Evolutionary conservation across 2,888 invertebrate genomes (phyloP).

Genomic region (Embidobia sp.): DNA sequence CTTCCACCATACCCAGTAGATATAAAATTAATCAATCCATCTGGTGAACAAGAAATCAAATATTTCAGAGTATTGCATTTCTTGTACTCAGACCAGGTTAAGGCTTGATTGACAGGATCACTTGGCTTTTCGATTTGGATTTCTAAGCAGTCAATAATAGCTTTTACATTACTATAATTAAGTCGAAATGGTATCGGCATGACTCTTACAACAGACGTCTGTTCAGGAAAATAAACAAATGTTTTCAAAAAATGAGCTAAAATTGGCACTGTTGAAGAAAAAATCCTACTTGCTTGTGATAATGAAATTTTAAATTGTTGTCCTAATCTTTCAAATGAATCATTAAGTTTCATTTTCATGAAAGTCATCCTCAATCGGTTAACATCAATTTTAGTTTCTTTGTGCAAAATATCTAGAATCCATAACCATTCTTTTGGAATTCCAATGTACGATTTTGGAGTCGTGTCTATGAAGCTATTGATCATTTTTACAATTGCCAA

Average conservation of each 20-base stretch:
- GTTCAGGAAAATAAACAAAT: slow-evolving; percentile 11
- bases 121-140: slow-evolving; percentile 71
- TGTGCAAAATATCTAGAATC: slow-evolving; percentile 21
- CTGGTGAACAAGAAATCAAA: slow-evolving; percentile 71
- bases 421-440: slow-evolving; percentile 28
- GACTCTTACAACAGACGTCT: slow-evolving; percentile 1
- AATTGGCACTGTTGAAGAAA: slow-evolving; percentile 19
- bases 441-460: slow-evolving; percentile 35
- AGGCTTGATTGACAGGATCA: slow-evolving; percentile 67
- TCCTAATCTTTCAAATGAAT: slow-evolving; percentile 41
- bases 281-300: slow-evolving; percentile 32
- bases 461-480: slow-evolving; percentile 22
- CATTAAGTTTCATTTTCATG: slow-evolving; percentile 49
- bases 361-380: slow-evolving; percentile 42
- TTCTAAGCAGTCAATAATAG: slow-evolving; percentile 73
- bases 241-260: slow-evolving; percentile 40
- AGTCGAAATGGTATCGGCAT: slow-evolving; percentile 65
- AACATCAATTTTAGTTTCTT: slow-evolving; percentile 15
- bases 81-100: slow-evolving; percentile 73
- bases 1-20: slow-evolving; percentile 75
- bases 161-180: slow-evolving; percentile 61
- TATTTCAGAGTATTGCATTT: slow-evolving; percentile 72
- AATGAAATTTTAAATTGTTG: slow-evolving; percentile 29
- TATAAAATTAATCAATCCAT: slow-evolving; percentile 74
- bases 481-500: background rate